These are phyloP conservation scores for Barbus barbus DNA, from an alignment of 2,113 vertebrate species.

Conservation along the genomic window DNA sequence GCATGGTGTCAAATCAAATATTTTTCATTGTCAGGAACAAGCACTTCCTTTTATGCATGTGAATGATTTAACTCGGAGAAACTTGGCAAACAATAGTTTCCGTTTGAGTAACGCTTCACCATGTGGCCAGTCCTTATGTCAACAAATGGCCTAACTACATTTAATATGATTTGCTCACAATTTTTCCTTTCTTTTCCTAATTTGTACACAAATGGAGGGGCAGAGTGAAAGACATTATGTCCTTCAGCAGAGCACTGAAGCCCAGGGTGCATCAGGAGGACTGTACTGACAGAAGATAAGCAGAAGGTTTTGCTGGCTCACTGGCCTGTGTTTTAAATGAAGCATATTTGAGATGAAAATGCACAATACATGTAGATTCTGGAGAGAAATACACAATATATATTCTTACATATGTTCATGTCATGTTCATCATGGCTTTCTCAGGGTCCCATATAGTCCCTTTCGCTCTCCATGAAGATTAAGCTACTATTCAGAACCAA, in stretches of 20 bases:
- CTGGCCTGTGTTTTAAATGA: background rate
- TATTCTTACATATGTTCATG: background rate
- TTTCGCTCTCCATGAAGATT: background rate
- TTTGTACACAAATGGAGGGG: background rate
- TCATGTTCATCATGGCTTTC: too few species aligned
- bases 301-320: background rate
- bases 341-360: conserved; percentile 10
- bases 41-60: background rate
- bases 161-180: background rate
- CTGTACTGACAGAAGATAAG: background rate
- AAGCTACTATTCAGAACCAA: too few species aligned
- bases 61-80: background rate
- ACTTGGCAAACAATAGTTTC: background rate
- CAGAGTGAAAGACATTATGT: background rate
- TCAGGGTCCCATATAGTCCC: background rate
- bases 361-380: background rate
- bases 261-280: background rate
- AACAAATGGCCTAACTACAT: background rate
- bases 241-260: background rate
- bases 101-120: background rate
- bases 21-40: background rate
- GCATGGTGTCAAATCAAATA: background rate
- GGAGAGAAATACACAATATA: background rate
- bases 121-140: background rate
- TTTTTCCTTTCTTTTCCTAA: background rate